phyloP scores from a whole-genome alignment of 2,888 invertebrate species.

The Falcaria lacertinaria region DNA sequence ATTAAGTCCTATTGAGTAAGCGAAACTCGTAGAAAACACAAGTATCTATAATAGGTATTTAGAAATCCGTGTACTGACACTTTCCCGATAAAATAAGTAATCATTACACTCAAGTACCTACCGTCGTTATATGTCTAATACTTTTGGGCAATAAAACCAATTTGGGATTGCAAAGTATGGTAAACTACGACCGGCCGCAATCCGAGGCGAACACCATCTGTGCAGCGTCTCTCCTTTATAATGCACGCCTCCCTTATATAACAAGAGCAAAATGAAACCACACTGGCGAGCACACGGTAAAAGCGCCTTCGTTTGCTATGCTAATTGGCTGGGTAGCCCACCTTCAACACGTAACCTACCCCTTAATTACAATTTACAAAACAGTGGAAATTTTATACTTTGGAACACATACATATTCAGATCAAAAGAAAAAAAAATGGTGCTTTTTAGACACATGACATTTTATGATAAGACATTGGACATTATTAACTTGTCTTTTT shows the following conservation, averaged over 20 bases:
- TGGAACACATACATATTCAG: too few relatives aligned
- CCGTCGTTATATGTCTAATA: background rate
- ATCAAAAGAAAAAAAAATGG: too few relatives aligned
- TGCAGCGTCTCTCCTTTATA: slow-evolving; percentile 32
- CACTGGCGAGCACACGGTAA: slow-evolving; percentile 32
- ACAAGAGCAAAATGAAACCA: slow-evolving; percentile 45
- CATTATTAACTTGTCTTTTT: too few relatives aligned
- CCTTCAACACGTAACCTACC: slow-evolving; percentile 38
- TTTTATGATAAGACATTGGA: too few relatives aligned
- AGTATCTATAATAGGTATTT: too few relatives aligned
- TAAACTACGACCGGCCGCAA: slow-evolving; percentile 9
- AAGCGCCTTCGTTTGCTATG: slow-evolving; percentile 55
- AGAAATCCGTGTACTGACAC: too few relatives aligned
- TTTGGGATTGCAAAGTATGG: background rate
- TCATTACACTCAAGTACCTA: background rate
- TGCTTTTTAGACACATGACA: too few relatives aligned
- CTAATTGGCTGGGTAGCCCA: slow-evolving; percentile 58
- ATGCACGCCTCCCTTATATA: slow-evolving; percentile 40
- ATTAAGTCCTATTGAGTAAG: too few relatives aligned
- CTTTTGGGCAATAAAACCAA: background rate
- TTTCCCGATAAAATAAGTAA: background rate
- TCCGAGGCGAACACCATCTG: slow-evolving; percentile 27
- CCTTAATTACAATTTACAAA: slow-evolving; percentile 43
- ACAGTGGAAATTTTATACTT: background rate
- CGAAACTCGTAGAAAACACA: too few relatives aligned